Evolutionary conservation across 1,140 invertebrate genomes (phyloP).

Genomic region (Atta cephalotes): DNA sequence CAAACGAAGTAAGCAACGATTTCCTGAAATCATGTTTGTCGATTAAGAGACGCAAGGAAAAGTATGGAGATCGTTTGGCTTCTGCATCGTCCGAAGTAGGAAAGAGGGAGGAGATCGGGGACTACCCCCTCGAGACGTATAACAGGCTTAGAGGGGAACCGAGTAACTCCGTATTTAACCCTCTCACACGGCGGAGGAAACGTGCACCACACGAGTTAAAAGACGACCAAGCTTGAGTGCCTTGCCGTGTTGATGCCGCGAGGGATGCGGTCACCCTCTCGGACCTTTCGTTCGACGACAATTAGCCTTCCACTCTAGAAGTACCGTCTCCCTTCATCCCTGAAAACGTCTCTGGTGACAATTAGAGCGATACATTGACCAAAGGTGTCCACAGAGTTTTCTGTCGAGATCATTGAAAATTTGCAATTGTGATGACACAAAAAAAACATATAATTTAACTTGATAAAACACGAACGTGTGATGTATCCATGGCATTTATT

Average conservation of each 20-base stretch:
- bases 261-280: slow-evolving; percentile 77
- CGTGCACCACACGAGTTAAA: slow-evolving; percentile 80
- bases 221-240: slow-evolving; percentile 84
- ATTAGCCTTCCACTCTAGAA: slow-evolving; percentile 76
- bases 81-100: slow-evolving; percentile 67
- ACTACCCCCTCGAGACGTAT: slow-evolving; percentile 75
- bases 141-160: slow-evolving; percentile 76
- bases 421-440: neutral
- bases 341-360: slow-evolving; percentile 73
- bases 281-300: slow-evolving; percentile 80
- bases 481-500: neutral
- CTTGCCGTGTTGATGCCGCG: slow-evolving; percentile 81
- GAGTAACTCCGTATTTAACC: slow-evolving; percentile 77
- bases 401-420: slow-evolving; percentile 20
- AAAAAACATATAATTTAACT: neutral
- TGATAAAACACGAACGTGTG: neutral
- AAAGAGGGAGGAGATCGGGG: slow-evolving; percentile 70
- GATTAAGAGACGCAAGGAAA: slow-evolving; percentile 65
- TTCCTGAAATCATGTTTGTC: slow-evolving; percentile 63
- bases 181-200: slow-evolving; percentile 75
- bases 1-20: neutral
- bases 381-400: slow-evolving; percentile 24
- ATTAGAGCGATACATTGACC: slow-evolving; percentile 63
- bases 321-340: slow-evolving; percentile 70
- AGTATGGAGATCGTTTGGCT: slow-evolving; percentile 71